Base-by-base conservation (phyloP, 2,888 invertebrate species). In the Drosophila vallismaia region DNA sequence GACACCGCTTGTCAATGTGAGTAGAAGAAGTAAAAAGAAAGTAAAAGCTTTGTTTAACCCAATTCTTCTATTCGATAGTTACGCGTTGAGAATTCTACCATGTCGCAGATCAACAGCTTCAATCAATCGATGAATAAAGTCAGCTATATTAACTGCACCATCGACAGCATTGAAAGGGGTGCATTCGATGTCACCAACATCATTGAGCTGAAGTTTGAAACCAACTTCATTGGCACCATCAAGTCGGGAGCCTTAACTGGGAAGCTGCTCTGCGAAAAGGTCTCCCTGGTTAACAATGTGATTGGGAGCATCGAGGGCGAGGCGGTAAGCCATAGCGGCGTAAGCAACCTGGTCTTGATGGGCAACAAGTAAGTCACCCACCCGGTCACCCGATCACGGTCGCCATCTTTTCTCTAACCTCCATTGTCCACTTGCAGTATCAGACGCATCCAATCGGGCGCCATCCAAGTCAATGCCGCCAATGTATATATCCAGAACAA, bases 131-230 rank as follows among this genome's bases (percentile, higher is more conserved):
- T 92, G 62, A 88, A 88, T 29, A 89, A 89, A 59, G 89, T 92
- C 4, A 80, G 73, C 14, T 90, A 91, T 44, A 77, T 71, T 36
- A 88, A 89, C 57, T 90, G 90, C 58, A 86, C 67, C 8, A 92
- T 92, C 40, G 87, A 80, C 7, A 86, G 69, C 2, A 84, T 92
- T 8, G 83, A 84, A 46, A 72, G 79, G 2, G 78, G 81, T 3
- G 90, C 92, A 4, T 92, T 92, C 60, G 90, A 92, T 78, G 90
- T 91, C n/a, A 86, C 89, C 33, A 85, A 77, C 4, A 91, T 92
- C 51, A 84, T 88, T 69, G 86, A 89, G 44, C 88, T 92, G 9
- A 75, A 75, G 2, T 91, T 92, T 52, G 87, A 90, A 42, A 71
- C 86, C 8, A 91, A 91, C 67, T 81, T 79, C 51, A 92, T 92